Conservation (phyloP, 2,888 invertebrate species). For the Willowsia nigromaculata region DNA sequence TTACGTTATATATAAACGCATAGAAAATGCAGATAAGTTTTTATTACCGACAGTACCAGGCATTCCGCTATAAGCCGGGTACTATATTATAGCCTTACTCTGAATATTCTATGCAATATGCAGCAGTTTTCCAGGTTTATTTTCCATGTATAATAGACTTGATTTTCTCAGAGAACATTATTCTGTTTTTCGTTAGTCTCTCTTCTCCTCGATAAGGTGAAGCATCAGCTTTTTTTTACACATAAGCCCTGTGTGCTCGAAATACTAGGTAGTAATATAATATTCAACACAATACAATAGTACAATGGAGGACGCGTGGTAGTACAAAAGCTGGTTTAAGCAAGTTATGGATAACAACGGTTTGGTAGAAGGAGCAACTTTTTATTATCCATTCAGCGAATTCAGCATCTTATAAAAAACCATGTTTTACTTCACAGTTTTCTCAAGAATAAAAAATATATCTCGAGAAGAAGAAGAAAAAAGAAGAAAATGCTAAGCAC, state of each 20-base stretch:
- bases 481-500: constrained; percentile 63
- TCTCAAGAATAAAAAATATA: constrained; percentile 24
- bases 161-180: constrained; percentile 58
- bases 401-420: constrained; percentile 64
- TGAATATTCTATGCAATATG: background rate
- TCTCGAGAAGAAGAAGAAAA: no score
- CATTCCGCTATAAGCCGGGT: background rate
- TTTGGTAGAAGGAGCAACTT: constrained; percentile 28
- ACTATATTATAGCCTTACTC: background rate
- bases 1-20: constrained; percentile 30
- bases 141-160: constrained; percentile 63
- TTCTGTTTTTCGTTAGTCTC: constrained; percentile 26
- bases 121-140: constrained; percentile 28
- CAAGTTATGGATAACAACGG: background rate
- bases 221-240: constrained; percentile 14
- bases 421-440: constrained; percentile 3
- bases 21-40: constrained; percentile 52
- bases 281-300: constrained; percentile 52
- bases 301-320: constrained; percentile 48
- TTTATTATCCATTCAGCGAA: constrained; percentile 68
- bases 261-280: constrained; percentile 40
- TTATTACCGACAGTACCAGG: background rate
- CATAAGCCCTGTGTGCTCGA: background rate
- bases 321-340: background rate
- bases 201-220: constrained; percentile 44